Conservation (phyloP, 2,888 invertebrate genomes). For the Lepetodrilus schrolli region DNA sequence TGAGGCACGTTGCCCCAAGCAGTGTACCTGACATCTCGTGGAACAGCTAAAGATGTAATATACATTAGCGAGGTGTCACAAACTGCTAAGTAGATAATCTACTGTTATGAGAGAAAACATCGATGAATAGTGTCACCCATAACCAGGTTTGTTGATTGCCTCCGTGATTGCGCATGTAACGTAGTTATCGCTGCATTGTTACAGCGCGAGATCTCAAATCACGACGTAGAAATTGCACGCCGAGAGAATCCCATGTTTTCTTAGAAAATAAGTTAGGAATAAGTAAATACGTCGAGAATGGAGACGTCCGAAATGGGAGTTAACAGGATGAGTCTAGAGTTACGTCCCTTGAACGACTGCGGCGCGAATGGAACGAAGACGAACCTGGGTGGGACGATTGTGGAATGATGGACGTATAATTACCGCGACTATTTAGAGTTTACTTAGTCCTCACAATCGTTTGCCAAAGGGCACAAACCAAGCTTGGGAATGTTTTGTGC, state of each 20-base stretch:
- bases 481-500: slow-evolving; percentile 5
- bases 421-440: slow-evolving; percentile 6
- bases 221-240: background rate
- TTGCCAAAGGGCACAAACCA: background rate
- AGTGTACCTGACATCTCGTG: no score
- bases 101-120: background rate
- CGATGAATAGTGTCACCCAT: background rate
- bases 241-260: background rate
- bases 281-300: slow-evolving; percentile 4
- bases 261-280: slow-evolving; percentile 23
- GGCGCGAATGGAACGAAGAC: background rate
- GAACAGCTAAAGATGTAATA: no score
- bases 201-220: background rate
- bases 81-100: background rate
- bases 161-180: slow-evolving; percentile 11
- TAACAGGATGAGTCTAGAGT: background rate
- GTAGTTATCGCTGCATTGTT: background rate
- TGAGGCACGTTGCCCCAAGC: no score
- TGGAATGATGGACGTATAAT: slow-evolving; percentile 15
- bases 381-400: slow-evolving; percentile 4
- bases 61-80: background rate
- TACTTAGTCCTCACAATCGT: background rate
- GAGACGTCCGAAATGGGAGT: slow-evolving; percentile 11
- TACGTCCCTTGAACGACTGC: background rate
- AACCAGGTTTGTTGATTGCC: background rate